These are phyloP conservation scores for Mugil cephalus DNA, from an alignment of 2,113 vertebrate genomes.

Conservation along the genomic window DNA sequence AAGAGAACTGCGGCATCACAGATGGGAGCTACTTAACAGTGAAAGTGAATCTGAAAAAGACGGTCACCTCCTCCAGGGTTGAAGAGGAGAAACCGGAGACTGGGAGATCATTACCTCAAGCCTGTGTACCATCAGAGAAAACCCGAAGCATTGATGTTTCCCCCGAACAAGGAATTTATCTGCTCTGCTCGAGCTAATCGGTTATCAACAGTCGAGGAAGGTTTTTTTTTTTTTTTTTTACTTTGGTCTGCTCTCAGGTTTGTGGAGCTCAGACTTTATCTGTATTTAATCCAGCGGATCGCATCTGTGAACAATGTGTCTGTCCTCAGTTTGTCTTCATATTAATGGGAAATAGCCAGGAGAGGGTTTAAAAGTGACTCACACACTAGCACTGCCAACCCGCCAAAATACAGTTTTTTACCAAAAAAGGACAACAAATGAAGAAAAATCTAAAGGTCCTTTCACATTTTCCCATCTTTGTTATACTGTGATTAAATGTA, in stretches of 20 bases:
- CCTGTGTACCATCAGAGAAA: not conserved
- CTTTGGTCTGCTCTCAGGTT: constrained; percentile 25
- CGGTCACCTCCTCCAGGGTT: not conserved
- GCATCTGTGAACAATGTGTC: constrained; percentile 32
- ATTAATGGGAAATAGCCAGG: constrained; percentile 8
- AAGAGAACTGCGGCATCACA: constrained; percentile 16
- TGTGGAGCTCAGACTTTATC: constrained; percentile 35
- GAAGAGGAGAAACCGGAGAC: constrained; percentile 9
- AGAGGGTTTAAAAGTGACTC: constrained; percentile 15
- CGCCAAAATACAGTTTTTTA: not conserved
- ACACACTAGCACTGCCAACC: constrained; percentile 5
- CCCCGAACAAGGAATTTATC: constrained; percentile 38
- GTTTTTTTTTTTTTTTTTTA: constrained; percentile 37
- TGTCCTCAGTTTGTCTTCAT: not conserved
- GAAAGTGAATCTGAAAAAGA: constrained; percentile 18
- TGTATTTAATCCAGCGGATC: constrained; percentile 2
- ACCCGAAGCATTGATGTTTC: constrained; percentile 49
- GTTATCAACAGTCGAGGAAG: constrained; percentile 27
- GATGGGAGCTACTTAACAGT: not conserved
- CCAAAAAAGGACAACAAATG: constrained; percentile 6
- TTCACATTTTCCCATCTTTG: not conserved
- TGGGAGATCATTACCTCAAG: constrained; percentile 37
- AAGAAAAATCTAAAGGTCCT: not conserved
- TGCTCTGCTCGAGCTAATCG: constrained; percentile 24
- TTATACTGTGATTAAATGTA: too few relatives aligned